Evolutionary conservation across 1,140 invertebrate species (phyloP), one percentile per base, ranked within the genome.

Genomic region (Drosophila jambulina): DNA sequence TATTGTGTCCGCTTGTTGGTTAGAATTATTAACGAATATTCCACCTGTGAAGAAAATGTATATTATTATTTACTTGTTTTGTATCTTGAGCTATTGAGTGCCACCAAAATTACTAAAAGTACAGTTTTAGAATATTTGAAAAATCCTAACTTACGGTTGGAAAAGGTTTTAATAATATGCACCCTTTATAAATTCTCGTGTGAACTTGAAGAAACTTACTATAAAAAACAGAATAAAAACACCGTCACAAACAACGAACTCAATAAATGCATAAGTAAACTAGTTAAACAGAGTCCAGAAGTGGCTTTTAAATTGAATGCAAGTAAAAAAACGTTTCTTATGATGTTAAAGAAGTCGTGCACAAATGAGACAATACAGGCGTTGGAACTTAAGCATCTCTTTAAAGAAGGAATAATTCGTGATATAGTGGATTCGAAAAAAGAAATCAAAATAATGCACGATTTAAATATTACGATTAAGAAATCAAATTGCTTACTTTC

Each of bases 111-210:
- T 19, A 40, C 32, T 17, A 27, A 58, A 12, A 12, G 43, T 9
- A 17, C 32, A 43, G 56, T 88, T 43, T 9, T 57, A 12, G 19
- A 83, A 4, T 80, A 64, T 43, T 34, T 87, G 32, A 71, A 64
- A 15, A 77, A 56, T 25, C n/a, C 32, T 2, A 32, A 32, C 1
- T 12, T 82, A 9, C 64, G 46, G 12, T 17, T 53, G 19, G 76
- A 88, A 15, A 84, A 80, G 27, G 40, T 27, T 40, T 45, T 83
- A n/a, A 69, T 75, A 34, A 49, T 88, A 34, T 83, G 74, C 12
- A 71, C 49, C 13, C 38, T 65, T n/a, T 51, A 75, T 61, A 45
- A 57, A 49, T 88, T 88, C 53, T 15, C 32, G 3, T 48, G 29
- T 46, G 64, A 36, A 19, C 32, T 54, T 15, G 46, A 62, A 32